Percentiles rank a stretch among this genome's conserved stretches.
Evolutionary conservation across 2,797 vertebrate genomes (phyloP).

Genomic region (Cirrhinus molitorella): DNA sequence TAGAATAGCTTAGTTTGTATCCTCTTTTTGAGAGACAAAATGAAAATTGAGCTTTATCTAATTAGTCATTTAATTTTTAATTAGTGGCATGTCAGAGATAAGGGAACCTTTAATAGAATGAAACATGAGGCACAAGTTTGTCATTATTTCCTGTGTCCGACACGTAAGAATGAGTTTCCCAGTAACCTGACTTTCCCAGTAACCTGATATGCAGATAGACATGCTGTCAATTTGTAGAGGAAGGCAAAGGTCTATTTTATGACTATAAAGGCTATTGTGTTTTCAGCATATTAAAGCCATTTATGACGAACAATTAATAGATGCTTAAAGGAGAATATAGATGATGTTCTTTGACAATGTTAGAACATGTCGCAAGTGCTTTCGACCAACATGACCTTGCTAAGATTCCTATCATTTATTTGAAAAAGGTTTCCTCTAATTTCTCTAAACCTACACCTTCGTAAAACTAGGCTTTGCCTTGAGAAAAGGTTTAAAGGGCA

Average conservation of each 20-base stretch:
- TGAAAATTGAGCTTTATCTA: neutral
- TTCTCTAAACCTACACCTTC: neutral
- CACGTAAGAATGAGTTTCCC: conserved; percentile 1
- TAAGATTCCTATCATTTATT: neutral
- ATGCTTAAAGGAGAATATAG: neutral
- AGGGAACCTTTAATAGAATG: neutral
- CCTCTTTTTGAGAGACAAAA: neutral
- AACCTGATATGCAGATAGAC: neutral
- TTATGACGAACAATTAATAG: neutral
- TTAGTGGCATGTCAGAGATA: neutral
- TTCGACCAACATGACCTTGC: neutral
- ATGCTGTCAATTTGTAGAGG: neutral
- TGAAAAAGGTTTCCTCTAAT: neutral
- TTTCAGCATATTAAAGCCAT: neutral
- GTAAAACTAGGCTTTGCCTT: neutral
- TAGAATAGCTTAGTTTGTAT: neutral
- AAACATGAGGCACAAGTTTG: neutral
- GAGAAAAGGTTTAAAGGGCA: neutral
- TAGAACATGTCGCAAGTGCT: too few relatives aligned
- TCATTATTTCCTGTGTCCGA: neutral
- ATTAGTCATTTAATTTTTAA: neutral
- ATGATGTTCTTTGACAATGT: neutral
- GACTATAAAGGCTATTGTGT: neutral
- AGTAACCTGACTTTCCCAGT: conserved; percentile 15
- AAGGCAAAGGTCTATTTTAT: neutral